Base-by-base conservation (phyloP, 2,113 vertebrate species). In the Ptychochromis oligacanthus region DNA sequence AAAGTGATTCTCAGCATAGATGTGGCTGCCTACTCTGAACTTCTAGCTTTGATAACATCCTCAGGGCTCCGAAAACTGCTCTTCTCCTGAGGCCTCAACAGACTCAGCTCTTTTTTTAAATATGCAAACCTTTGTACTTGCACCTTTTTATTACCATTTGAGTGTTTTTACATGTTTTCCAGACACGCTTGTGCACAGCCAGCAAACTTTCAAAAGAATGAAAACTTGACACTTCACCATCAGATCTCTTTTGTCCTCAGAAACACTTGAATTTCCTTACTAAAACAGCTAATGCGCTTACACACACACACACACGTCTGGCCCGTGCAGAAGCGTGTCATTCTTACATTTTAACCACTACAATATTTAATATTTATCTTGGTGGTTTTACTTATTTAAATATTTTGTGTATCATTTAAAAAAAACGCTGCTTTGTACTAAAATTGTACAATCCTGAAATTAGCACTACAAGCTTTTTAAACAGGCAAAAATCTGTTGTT, bases 331-430 rank as follows among this genome's bases (percentile, higher is more conserved):
- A 49, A 79, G 52, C 57, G 49, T 80, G 82, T 87, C 84, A 26
- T 24, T 76, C 64, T 80, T 87, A 55, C 54, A 79, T 91, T 91
- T 92, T 81, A 87, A 92, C 86, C 85, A 88, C 88, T 88, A 86
- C 82, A 70, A 90, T 93, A 91, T 94, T 95, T 93, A 94, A 89
- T 95, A 94, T 95, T 95, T 95, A 95, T 94, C 91, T 82, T 13
- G 2, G 75, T 88, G 86, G 86, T 94, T 89, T 81, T 84, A 84
- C 74, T 91, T 91, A 89, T 93, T 92, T 93, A 86, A 94, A 79
- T 75, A 81, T 89, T 82, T 81, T 80, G 74, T 87, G 24, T 90
- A 75, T 89, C 22, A 58, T 90, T 85, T 79, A 14, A 20, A 62
- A 20, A 62, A 83, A 59, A 59, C 43, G 83, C 77, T 87, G 87